These are phyloP conservation scores for Nerophis lumbriciformis DNA, from an alignment of 2,113 vertebrate species.

Conservation along the genomic window DNA sequence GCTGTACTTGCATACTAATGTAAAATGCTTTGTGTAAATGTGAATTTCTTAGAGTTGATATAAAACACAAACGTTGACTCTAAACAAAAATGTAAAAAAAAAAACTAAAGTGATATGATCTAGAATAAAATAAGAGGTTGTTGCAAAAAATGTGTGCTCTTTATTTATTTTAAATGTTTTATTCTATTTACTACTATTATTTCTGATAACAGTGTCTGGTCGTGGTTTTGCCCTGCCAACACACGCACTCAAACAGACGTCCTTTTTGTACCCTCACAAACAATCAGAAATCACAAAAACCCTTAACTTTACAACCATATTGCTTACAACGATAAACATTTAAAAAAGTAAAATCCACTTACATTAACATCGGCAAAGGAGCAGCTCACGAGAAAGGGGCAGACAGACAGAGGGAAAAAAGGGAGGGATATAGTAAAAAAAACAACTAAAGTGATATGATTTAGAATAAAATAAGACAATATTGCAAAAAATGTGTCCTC, in stretches of 20 bases:
- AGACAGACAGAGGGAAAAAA: neutral
- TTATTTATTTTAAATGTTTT: slow-evolving; percentile 3
- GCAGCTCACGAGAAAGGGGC: too few species aligned
- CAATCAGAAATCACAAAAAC: too few species aligned
- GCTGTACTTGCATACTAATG: slow-evolving; percentile 70
- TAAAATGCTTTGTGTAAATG: slow-evolving; percentile 74
- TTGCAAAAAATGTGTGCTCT: slow-evolving; percentile 36
- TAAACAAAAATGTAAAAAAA: slow-evolving; percentile 56
- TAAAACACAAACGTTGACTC: slow-evolving; percentile 52
- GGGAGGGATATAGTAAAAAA: slow-evolving; percentile 31
- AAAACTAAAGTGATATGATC: slow-evolving; percentile 51
- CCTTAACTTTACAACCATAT: too few species aligned
- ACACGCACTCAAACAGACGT: neutral
- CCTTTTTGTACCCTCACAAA: too few species aligned
- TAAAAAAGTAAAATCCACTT: too few species aligned
- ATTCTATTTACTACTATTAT: too few species aligned
- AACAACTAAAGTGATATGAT: slow-evolving; percentile 52
- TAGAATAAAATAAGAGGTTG: slow-evolving; percentile 67
- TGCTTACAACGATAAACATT: too few species aligned
- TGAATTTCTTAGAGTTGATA: slow-evolving; percentile 74
- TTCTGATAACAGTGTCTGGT: too few species aligned
- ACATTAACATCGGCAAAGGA: too few species aligned
- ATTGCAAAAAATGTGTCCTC: slow-evolving; percentile 38
- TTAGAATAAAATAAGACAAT: slow-evolving; percentile 67
- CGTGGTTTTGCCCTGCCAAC: too few species aligned